phyloP scores from a whole-genome alignment of 2,888 invertebrate species.

The Cremastinae sp. region DNA sequence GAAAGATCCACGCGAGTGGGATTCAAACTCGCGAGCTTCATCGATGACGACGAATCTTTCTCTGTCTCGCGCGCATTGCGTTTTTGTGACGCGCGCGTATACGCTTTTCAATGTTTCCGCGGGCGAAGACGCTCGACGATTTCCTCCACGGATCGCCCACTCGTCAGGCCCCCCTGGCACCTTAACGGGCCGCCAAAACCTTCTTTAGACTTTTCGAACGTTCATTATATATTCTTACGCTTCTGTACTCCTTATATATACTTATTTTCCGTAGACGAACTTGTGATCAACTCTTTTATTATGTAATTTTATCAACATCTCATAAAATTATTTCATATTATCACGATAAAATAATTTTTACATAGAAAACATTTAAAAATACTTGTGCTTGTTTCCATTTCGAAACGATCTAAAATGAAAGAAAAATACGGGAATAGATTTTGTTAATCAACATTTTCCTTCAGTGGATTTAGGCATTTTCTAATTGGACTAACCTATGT shows the following conservation, averaged over 20 bases:
- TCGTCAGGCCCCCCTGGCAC: constrained; percentile 20
- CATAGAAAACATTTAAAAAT: no score
- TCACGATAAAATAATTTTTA: no score
- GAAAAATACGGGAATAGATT: no score
- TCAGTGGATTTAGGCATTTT: no score
- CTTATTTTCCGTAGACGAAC: not conserved
- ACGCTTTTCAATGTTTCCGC: not conserved
- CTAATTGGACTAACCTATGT: no score
- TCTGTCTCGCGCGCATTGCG: constrained; percentile 30
- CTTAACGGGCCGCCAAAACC: constrained; percentile 34
- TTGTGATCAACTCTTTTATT: not conserved
- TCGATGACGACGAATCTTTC: constrained; percentile 52
- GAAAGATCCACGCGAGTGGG: constrained; percentile 55
- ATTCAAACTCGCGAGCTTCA: constrained; percentile 49
- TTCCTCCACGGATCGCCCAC: constrained; percentile 46
- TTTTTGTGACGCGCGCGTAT: not conserved
- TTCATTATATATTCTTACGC: not conserved
- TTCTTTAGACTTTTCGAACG: constrained; percentile 26
- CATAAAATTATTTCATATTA: no score
- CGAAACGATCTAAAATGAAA: no score
- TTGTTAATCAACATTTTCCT: no score
- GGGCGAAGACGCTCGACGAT: constrained; percentile 14
- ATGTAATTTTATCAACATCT: no score
- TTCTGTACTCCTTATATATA: not conserved
- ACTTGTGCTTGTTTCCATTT: no score